Conservation (phyloP, 53 echinoderm and acorn worm genomes). For the Henricia sp. region DNA sequence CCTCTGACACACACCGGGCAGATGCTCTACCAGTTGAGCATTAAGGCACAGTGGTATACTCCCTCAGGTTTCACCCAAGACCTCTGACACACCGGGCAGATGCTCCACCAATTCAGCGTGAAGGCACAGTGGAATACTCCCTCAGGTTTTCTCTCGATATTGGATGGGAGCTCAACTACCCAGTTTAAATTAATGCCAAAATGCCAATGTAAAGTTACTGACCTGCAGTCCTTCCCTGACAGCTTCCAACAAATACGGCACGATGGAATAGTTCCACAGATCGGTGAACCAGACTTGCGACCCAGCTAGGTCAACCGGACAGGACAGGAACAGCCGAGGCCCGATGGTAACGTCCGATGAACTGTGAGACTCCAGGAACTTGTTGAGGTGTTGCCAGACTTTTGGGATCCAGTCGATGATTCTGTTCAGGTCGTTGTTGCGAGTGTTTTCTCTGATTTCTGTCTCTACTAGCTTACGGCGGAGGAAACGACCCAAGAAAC, state of each 20-base stretch:
- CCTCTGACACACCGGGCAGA: no score
- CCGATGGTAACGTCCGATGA: constrained; percentile 99
- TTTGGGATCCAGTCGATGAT: constrained; percentile 99
- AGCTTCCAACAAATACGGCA: constrained; percentile 96
- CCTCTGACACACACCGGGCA: no score
- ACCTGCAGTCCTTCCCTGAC: constrained; percentile 99
- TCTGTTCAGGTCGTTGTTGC: constrained; percentile 98
- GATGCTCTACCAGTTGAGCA: no score
- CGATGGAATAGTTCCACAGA: constrained; percentile 99
- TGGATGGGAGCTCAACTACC: no score
- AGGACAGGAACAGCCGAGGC: constrained; percentile 93
- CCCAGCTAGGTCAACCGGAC: constrained; percentile 92
- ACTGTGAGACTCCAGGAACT: constrained; percentile 98
- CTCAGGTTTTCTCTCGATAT: no score
- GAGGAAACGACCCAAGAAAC: constrained; percentile 95
- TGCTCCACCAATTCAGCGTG: no score
- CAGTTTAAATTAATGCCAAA: no score
- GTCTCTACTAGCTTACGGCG: constrained; percentile 94
- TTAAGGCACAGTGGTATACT: no score
- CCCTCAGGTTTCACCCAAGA: no score
- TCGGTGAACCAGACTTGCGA: constrained; percentile 99
- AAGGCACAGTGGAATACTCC: no score
- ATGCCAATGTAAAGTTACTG: no score
- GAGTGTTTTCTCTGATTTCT: constrained; percentile 85
- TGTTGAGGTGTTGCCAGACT: constrained; percentile 98